phyloP scores from a whole-genome alignment of 2,797 vertebrate genomes.

The Salmo trutta region DNA sequence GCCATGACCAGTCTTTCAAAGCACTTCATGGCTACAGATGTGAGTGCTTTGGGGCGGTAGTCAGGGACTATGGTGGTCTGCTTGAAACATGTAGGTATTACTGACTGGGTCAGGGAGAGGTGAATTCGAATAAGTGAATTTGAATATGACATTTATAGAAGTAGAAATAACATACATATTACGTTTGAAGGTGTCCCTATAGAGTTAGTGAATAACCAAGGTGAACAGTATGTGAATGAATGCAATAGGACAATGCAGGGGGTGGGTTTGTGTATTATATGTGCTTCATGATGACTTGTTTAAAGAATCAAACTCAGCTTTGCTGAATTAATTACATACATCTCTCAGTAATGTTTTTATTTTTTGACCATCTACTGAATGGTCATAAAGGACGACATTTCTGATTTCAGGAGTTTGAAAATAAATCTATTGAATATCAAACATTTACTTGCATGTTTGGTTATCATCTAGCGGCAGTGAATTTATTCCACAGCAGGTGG shows the following conservation, averaged over 20 bases:
- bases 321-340: neutral
- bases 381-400: too few relatives aligned
- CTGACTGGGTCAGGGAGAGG: neutral
- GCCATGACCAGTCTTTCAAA: too few relatives aligned
- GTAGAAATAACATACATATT: conserved; percentile 70
- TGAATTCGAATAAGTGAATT: neutral
- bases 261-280: neutral
- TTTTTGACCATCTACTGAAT: too few relatives aligned
- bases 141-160: conserved; percentile 50
- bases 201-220: conserved; percentile 55
- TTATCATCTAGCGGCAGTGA: neutral
- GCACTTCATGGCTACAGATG: too few relatives aligned
- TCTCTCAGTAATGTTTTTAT: too few relatives aligned
- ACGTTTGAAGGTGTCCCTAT: conserved; percentile 62
- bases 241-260: neutral
- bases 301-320: neutral
- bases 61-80: too few relatives aligned
- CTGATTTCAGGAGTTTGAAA: too few relatives aligned
- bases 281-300: neutral
- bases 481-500: conserved; percentile 18
- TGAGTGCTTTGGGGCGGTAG: too few relatives aligned
- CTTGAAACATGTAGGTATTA: too few relatives aligned
- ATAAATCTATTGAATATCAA: neutral
- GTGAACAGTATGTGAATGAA: conserved; percentile 1
- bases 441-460: neutral